Base-by-base conservation (phyloP, 2,113 vertebrate species). In the Telmatochromis sp. region DNA sequence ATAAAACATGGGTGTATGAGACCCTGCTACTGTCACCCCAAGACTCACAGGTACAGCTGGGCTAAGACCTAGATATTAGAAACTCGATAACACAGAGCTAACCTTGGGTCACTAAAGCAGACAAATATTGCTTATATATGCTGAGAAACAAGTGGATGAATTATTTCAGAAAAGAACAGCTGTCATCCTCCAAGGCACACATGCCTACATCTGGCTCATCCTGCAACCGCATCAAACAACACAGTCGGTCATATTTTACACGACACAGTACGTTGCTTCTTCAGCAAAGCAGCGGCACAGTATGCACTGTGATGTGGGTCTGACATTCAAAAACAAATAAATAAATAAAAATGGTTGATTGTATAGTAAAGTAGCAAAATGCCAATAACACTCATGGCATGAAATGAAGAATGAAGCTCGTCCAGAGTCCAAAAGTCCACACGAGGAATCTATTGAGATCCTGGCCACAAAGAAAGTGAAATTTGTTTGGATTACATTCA, bases 71-170 rank as follows among this genome's bases (percentile, higher is more conserved):
- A 47, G 68, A 75, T 2, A 19, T 75, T 75, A 75, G 42, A 47
- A 75, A 47, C 68, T 47, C 4, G 1, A 47, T 11, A 75, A 47
- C 21, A 73, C 0, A 0, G 23, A 28, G 13, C 68, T 26, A 47
- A 75, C 70, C 0, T 47, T 75, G 4, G 6, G 23, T 49, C 42
- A 31, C 42, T 78, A 28, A 15, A 19, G 68, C 9, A 73, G 21
- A 73, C 14, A 73, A 73, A 73, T 45, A 26, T 17, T 73, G 13
- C 35, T 40, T 23, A 40, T 40, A 40, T 68, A 68, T 33, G 73
- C 73, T 51, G 45, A 31, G 70, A 78, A 78, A 78, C 0, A 11
- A n/a, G 26, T 31, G 45, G 42, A 31, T 75, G 70, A 75, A 75
- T 75, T 28, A 28, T 47, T 75, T 47, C 0, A 75, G 42, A 75